Evolutionary conservation across 1,140 invertebrate genomes (phyloP), one percentile per base, ranked within the genome.

Genomic region (Caenorhabditis tropicalis): DNA sequence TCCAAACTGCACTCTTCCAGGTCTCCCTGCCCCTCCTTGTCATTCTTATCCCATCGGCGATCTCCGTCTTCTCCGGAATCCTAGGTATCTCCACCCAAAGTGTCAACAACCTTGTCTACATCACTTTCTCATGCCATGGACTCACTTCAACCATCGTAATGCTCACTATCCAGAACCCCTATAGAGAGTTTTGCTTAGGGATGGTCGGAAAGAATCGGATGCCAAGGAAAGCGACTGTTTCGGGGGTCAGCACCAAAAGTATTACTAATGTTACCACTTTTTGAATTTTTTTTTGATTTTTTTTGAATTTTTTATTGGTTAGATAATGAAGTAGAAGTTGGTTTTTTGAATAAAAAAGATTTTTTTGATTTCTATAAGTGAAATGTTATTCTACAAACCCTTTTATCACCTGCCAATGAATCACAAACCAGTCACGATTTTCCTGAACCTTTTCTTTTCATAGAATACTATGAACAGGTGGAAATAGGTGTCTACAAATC

Each of bases 101-200:
- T 65, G 58, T 65, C 58, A 65, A 65, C 36, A 65, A 65, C 21
- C 16, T 65, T 7, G 58, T 65, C 5, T 65, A 65, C 24, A 65
- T 65, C 31, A 65, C 58, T 6, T 65, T 65, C 15, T 65, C 58
- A 3, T 65, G 58, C 16, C 58, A 65, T 65, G 58, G 58, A 65
- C 19, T 65, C 1, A 36, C 15, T n/a, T 65, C 53, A 2, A 56
- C 53, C 1, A 56, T 56, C 10, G 53, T 56, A 0, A 56, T 56
- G 53, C 10, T 56, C 10, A 1, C 15, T 9, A 56, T 56, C 29
- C 53, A 56, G 24, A 56, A 27, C 19, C 53, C 53, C 9, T 65
- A 65, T 65, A 29, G 58, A 65, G 58, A 65, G n/a, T 65, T 65
- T 16, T 65, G 58, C 7, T 19, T 65, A 0, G 58, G 29, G 4